Conservation (phyloP, 2,113 vertebrate species). For the Rissa tridactyla region DNA sequence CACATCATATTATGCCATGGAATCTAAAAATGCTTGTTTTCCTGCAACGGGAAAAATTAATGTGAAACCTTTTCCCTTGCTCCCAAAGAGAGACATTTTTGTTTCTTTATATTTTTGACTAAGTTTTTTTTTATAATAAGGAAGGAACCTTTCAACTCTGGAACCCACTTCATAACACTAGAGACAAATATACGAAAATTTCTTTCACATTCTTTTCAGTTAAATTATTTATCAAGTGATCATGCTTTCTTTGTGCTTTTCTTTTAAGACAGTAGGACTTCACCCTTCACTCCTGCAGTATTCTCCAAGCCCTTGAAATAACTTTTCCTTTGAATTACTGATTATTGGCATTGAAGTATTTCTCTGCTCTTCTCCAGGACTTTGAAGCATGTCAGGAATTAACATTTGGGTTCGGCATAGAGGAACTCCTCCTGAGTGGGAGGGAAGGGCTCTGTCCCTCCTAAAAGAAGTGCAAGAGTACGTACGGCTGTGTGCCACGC, state of each 20-base stretch:
- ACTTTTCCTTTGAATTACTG: constrained; percentile 25
- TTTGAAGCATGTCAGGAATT: not conserved
- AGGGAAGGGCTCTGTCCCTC: not conserved
- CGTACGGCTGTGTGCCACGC: fast-evolving
- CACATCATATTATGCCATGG: not conserved
- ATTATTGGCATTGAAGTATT: not conserved
- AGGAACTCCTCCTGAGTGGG: not conserved
- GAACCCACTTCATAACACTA: not conserved
- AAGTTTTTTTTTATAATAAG: not conserved
- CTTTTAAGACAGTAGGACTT: constrained; percentile 20
- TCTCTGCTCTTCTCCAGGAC: not conserved
- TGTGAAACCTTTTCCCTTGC: not conserved
- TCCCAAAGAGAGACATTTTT: not conserved
- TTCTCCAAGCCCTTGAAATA: constrained; percentile 3
- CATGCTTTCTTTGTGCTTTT: constrained; percentile 16
- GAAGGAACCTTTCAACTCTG: constrained; percentile 19
- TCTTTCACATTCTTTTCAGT: constrained; percentile 15
- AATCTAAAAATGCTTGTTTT: not conserved
- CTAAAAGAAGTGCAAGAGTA: not conserved
- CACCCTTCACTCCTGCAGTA: not conserved
- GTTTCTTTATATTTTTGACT: not conserved
- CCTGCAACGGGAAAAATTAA: not conserved
- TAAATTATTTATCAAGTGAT: constrained; percentile 53
- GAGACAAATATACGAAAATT: constrained; percentile 14
- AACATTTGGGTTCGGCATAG: not conserved